A percentile compares a stretch with the other conserved stretches of the same genome.
Evolutionary conservation across 1,140 invertebrate genomes (phyloP).

Genomic region (Papilio machaon): DNA sequence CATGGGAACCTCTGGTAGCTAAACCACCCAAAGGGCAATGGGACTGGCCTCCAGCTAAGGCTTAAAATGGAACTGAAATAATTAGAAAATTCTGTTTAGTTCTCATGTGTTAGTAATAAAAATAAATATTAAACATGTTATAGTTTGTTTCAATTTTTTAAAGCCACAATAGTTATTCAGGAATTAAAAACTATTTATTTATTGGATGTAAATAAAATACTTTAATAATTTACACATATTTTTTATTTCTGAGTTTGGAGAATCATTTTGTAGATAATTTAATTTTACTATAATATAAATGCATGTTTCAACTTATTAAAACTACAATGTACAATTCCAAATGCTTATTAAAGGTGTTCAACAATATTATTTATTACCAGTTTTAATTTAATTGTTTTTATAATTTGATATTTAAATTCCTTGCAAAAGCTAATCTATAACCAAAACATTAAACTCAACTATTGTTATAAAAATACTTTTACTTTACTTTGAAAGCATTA

Average conservation of each 20-base stretch:
- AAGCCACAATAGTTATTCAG: neutral
- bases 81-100: neutral
- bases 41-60: conserved; percentile 92
- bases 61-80: conserved; percentile 49
- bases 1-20: conserved; percentile 94
- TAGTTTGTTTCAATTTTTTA: neutral
- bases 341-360: neutral
- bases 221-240: neutral
- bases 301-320: conserved; percentile 16
- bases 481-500: neutral
- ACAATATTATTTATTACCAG: neutral
- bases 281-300: conserved; percentile 33
- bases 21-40: conserved; percentile 92
- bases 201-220: neutral
- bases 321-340: conserved; percentile 35
- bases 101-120: conserved; percentile 9
- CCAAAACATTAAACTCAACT: neutral
- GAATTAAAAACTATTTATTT: no score
- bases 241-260: conserved; percentile 14
- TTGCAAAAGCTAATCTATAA: neutral
- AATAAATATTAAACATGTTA: conserved; percentile 16
- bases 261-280: neutral
- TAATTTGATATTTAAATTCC: neutral
- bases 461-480: conserved; percentile 9
- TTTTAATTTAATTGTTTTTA: neutral